These are phyloP conservation scores for Drosophila asahinai DNA, from an alignment of 1,140 invertebrate genomes.

Conservation along the genomic window DNA sequence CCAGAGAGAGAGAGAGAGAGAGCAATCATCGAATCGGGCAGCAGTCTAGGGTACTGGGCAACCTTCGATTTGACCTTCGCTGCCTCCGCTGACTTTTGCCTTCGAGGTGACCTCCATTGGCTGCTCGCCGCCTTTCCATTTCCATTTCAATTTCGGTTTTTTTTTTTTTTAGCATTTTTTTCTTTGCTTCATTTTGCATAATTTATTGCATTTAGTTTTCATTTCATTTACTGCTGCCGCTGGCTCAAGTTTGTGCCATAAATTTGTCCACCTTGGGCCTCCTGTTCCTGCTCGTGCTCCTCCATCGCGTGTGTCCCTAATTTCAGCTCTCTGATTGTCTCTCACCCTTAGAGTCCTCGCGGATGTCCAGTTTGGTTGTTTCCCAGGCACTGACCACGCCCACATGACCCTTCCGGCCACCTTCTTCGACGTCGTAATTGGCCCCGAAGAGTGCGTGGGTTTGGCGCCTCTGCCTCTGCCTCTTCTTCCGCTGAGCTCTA, in stretches of 20 bases:
- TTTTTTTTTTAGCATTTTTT: conserved; percentile 50
- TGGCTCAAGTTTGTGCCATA: conserved; percentile 48
- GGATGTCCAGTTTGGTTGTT: conserved; percentile 16
- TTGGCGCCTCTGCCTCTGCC: neutral
- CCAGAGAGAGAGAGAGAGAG: neutral
- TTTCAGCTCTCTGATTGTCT: conserved; percentile 73
- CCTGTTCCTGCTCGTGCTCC: neutral
- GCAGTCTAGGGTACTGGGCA: conserved; percentile 28
- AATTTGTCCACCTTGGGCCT: conserved; percentile 35
- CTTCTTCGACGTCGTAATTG: conserved; percentile 24
- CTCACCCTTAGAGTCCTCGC: neutral
- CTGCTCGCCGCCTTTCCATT: conserved; percentile 49
- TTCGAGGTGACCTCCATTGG: conserved; percentile 41
- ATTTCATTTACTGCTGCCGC: conserved; percentile 35
- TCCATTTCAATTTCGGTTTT: conserved; percentile 66
- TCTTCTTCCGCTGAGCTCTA: conserved; percentile 13
- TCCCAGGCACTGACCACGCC: conserved; percentile 23
- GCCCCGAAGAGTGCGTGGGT: conserved; percentile 34
- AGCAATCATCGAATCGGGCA: neutral
- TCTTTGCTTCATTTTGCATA: conserved; percentile 62
- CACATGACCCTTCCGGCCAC: conserved; percentile 23
- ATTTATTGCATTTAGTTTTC: conserved; percentile 78
- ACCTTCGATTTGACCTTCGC: conserved; percentile 67
- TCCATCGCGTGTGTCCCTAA: conserved; percentile 77
- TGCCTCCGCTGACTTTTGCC: conserved; percentile 22